Percentiles rank a stretch among this genome's conserved stretches.
Conservation (phyloP, 2,888 invertebrate genomes). For the Ophioninae sp. region DNA sequence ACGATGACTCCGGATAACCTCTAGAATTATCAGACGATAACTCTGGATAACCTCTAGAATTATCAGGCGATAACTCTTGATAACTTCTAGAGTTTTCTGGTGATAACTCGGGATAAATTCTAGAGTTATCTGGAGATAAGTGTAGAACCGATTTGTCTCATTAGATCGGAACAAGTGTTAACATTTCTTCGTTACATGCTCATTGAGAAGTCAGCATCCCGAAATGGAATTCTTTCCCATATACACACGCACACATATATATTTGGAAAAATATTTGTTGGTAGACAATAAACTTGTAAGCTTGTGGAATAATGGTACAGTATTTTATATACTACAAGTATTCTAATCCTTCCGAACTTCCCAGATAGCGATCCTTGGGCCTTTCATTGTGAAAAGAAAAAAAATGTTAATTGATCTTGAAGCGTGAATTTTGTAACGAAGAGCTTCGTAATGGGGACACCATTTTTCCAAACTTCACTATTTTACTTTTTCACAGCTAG, state of each 20-base stretch:
- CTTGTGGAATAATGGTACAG: not conserved
- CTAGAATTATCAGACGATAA: no score
- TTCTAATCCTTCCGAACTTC: not conserved
- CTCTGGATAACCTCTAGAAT: no score
- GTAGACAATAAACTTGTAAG: not conserved
- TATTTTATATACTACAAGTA: not conserved
- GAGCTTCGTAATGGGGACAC: no score
- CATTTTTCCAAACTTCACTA: no score
- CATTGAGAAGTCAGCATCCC: not conserved
- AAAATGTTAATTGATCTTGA: no score
- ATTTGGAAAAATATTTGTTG: not conserved
- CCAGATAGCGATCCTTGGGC: not conserved
- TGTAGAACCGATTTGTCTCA: not conserved
- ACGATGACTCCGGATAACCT: no score
- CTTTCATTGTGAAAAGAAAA: no score
- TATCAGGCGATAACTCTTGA: no score
- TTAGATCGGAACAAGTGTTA: not conserved
- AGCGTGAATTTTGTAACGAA: no score
- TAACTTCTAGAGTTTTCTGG: no score
- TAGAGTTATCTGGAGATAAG: not conserved
- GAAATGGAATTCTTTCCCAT: not conserved
- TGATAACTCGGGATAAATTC: no score
- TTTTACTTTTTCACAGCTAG: no score
- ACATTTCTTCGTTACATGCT: not conserved
- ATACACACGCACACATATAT: not conserved